Percentiles rank a stretch among this genome's conserved stretches.
Evolutionary conservation across 2,113 vertebrate genomes (phyloP).

Genomic region (Macroglossus sobrinus): DNA sequence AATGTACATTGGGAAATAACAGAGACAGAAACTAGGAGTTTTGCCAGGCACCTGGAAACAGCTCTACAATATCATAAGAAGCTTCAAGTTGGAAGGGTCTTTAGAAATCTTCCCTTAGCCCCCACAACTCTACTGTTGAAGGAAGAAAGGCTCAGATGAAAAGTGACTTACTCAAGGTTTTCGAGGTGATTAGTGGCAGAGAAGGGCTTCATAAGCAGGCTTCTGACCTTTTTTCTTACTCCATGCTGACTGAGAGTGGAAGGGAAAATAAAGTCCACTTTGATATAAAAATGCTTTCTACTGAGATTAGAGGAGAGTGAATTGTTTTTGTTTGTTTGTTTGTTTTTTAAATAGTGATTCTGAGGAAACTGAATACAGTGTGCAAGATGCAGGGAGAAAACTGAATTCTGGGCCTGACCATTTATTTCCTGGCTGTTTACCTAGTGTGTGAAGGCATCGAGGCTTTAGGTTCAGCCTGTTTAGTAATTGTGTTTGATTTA

Average conservation of each 20-base stretch:
- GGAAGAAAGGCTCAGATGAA: neutral
- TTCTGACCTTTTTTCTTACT: neutral
- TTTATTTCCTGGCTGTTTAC: neutral
- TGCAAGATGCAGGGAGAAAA: neutral
- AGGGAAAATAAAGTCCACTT: slow-evolving; percentile 1
- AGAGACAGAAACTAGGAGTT: slow-evolving; percentile 74
- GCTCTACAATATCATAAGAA: slow-evolving; percentile 16
- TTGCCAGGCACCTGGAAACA: slow-evolving; percentile 72
- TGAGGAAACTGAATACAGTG: neutral
- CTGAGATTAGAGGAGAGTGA: slow-evolving; percentile 25
- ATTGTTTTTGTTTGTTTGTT: no score
- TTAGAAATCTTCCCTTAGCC: slow-evolving; percentile 12
- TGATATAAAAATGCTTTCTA: slow-evolving; percentile 1
- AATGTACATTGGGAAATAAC: slow-evolving; percentile 56
- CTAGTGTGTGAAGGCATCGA: neutral
- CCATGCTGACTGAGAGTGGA: neutral
- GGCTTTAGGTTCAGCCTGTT: neutral
- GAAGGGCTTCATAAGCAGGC: neutral
- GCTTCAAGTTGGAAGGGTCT: slow-evolving; percentile 33
- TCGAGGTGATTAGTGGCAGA: neutral
- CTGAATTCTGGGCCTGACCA: neutral
- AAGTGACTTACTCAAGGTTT: neutral
- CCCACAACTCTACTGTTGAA: neutral
- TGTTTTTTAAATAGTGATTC: neutral
- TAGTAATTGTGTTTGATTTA: neutral